Conservation (phyloP, 2,888 invertebrate species). For the Folsomia manolachei region DNA sequence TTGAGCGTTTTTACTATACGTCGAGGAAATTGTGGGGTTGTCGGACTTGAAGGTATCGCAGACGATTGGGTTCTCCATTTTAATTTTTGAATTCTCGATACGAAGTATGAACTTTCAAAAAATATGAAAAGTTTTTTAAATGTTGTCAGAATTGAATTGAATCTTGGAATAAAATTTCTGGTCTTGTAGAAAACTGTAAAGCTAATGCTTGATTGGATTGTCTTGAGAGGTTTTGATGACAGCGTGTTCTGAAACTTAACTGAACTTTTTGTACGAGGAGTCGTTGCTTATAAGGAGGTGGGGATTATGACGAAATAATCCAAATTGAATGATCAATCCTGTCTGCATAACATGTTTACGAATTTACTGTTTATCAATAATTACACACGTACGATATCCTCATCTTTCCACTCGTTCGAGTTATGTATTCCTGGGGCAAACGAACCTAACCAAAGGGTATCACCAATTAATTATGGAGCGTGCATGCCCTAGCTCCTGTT, state of each 20-base stretch:
- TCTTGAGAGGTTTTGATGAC: background rate
- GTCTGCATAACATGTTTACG: background rate
- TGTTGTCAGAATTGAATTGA: too few relatives aligned
- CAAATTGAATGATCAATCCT: background rate
- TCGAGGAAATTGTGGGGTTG: background rate
- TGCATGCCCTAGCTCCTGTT: too few relatives aligned
- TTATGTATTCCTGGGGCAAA: too few relatives aligned
- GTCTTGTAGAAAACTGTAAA: too few relatives aligned
- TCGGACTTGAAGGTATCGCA: background rate
- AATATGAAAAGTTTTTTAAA: background rate
- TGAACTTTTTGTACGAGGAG: background rate
- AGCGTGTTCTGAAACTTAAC: background rate
- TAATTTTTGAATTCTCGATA: background rate
- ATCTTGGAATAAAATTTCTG: too few relatives aligned
- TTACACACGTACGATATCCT: background rate
- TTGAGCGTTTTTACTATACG: background rate
- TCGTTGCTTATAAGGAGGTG: background rate
- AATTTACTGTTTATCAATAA: background rate
- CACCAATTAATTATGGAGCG: too few relatives aligned
- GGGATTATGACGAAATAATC: background rate
- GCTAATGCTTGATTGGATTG: too few relatives aligned
- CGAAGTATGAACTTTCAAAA: background rate
- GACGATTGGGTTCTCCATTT: background rate
- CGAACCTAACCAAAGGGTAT: too few relatives aligned
- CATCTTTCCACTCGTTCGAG: background rate